Evolutionary conservation across 2,113 vertebrate species (phyloP).

Genomic region (Oreochromis niloticus): DNA sequence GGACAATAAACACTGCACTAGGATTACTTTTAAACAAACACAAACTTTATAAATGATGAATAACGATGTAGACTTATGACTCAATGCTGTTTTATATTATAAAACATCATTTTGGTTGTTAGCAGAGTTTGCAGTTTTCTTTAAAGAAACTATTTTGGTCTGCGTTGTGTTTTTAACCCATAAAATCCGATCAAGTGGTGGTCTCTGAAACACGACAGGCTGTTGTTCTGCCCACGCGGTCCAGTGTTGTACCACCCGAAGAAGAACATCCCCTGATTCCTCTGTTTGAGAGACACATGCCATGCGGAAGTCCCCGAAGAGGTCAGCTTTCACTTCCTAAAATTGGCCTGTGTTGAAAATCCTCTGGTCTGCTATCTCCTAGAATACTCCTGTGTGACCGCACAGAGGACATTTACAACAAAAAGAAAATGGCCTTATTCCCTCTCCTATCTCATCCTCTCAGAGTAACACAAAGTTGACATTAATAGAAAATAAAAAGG

Average conservation of each 20-base stretch:
- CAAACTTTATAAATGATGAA: not conserved
- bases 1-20: not conserved
- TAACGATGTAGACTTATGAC: not conserved
- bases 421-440: constrained; percentile 52
- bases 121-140: not conserved
- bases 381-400: constrained; percentile 20
- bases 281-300: constrained; percentile 54
- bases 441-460: constrained; percentile 44
- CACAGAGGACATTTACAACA: constrained; percentile 58
- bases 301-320: constrained; percentile 52
- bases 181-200: not conserved
- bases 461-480: constrained; percentile 65
- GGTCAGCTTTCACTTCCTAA: constrained; percentile 53
- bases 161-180: not conserved
- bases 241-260: constrained; percentile 15
- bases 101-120: not conserved
- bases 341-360: constrained; percentile 52
- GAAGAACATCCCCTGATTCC: constrained; percentile 21
- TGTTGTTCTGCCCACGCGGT: constrained; percentile 8
- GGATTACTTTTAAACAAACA: not conserved
- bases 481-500: constrained; percentile 69
- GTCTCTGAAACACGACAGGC: not conserved
- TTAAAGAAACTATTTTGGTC: not conserved
- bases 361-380: constrained; percentile 23
- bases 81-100: not conserved